A percentile compares a stretch with the other conserved stretches of the same genome.
Evolutionary conservation across 2,797 vertebrate genomes (phyloP).

Genomic region (Eidolon dupreanum): DNA sequence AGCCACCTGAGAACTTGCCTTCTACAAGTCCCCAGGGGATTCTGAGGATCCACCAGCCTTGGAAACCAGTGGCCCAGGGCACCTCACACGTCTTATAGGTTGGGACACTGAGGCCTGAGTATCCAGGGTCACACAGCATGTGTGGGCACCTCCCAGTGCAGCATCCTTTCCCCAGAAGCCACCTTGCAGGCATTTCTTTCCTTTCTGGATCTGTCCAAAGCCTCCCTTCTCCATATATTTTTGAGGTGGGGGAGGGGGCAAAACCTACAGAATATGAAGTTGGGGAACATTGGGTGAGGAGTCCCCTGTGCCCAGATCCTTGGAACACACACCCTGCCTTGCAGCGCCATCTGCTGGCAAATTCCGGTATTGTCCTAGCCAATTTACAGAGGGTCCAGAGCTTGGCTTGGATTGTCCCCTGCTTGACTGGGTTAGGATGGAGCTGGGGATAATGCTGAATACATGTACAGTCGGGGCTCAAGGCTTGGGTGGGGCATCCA

Average conservation of each 20-base stretch:
- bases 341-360: slow-evolving; percentile 63
- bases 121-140: background rate
- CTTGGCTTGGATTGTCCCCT: background rate
- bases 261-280: background rate
- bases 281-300: background rate
- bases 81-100: background rate
- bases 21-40: background rate
- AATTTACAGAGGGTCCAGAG: accelerated
- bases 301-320: accelerated
- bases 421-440: background rate
- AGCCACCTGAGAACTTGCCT: background rate
- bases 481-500: background rate
- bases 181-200: background rate
- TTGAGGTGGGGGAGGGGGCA: background rate
- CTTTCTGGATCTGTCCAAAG: background rate
- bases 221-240: background rate
- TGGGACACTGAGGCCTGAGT: background rate
- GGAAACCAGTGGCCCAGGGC: background rate
- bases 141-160: background rate
- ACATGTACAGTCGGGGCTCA: background rate
- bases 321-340: slow-evolving; percentile 37
- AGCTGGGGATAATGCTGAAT: background rate
- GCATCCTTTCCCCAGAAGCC: background rate
- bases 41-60: background rate
- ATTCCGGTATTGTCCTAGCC: background rate